Percentiles rank a stretch among this genome's conserved stretches.
phyloP scores from a whole-genome alignment of 2,797 vertebrate genomes.

The Myotis planiceps region DNA sequence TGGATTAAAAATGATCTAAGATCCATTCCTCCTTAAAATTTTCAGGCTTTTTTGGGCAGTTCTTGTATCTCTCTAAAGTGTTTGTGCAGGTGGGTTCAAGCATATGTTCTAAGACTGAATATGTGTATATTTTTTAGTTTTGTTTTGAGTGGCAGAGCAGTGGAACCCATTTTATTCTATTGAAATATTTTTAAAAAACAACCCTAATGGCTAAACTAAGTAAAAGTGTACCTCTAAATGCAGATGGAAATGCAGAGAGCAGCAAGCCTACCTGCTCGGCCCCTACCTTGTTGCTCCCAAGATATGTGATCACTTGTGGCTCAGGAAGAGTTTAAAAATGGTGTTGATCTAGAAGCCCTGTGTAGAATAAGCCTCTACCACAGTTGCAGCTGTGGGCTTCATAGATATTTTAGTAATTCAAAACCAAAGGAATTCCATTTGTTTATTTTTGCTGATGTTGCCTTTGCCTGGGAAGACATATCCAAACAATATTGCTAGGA shows the following conservation, averaged over 20 bases:
- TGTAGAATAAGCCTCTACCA: not conserved
- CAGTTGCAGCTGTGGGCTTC: not conserved
- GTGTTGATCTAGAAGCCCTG: not conserved
- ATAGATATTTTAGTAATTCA: not conserved
- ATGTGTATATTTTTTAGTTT: not conserved
- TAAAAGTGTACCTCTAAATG: not conserved
- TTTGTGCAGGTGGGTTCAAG: not conserved
- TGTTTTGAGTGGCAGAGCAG: not conserved
- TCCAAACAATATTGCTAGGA: not conserved
- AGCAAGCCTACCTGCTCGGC: not conserved
- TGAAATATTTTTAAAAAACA: not conserved
- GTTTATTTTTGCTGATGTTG: not conserved
- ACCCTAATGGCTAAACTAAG: not conserved
- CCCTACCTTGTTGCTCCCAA: not conserved
- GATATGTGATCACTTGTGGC: not conserved
- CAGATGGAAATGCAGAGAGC: too few relatives aligned
- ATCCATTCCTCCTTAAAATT: not conserved
- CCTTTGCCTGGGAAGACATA: not conserved
- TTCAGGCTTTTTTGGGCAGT: not conserved
- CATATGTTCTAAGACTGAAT: not conserved
- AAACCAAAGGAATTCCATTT: not conserved
- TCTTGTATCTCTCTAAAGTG: not conserved
- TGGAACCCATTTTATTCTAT: not conserved
- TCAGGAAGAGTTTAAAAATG: not conserved
- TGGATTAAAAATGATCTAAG: not conserved